Evolutionary conservation across 2,888 invertebrate genomes (phyloP), one percentile per base, ranked within the genome.

Genomic region (Acleris cristana): DNA sequence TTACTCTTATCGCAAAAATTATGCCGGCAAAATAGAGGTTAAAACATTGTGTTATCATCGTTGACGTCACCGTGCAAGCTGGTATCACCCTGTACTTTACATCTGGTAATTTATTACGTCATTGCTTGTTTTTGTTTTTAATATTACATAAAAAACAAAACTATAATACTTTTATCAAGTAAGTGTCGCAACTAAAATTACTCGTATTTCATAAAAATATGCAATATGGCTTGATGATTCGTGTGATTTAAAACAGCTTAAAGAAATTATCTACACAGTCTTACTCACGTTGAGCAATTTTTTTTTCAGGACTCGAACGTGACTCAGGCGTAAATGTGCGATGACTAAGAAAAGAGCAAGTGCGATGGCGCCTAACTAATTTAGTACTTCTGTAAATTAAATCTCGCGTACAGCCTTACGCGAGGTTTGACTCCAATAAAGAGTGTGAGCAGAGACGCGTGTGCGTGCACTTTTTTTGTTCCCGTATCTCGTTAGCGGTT

Each of bases 401-500:
- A 55, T 21, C 56, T 23, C 56, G 16, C 56, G 34, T 14, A 51
- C 34, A 10, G 34, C 40, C 23, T 44, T 10, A 10, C 34, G 3
- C 30, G 30, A 30, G 30, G 18, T 66, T 48, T 26, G 44, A 51
- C 52, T 30, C 40, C 14, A 21, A 49, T 53, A 63, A 61, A 63
- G 51, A 30, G 67, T 51, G 60, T 65, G 64, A 55, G 67, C 44
- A 34, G 49, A 56, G 64, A 85, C 40, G 40, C 40, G 84, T 87
- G 80, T 86, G 84, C 80, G 84, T 84, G 83, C 78, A 72, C 79
- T 78, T 82, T 83, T 87, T 86, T 85, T 80, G 80, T 70, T 76
- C 70, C 73, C 70, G 72, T 77, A 76, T 84, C 88, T 91, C 88
- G 92, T 91, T 91, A 90, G 89, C 83, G 80, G 84, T 81, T 84